Evolutionary conservation across 2,797 vertebrate species (phyloP).

Genomic region (Cossypha niveicapilla): DNA sequence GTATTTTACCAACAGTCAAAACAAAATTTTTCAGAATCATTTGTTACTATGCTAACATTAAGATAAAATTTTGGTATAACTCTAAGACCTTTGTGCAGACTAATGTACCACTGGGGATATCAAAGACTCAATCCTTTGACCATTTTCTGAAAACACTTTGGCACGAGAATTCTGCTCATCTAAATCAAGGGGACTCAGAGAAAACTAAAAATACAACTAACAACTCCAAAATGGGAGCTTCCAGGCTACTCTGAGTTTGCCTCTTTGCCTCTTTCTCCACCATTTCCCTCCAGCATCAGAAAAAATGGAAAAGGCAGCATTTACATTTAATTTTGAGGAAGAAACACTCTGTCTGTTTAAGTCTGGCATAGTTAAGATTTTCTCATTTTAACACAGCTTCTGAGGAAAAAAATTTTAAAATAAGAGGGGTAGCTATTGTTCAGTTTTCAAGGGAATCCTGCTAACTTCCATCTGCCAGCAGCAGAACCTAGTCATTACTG

Average conservation of each 20-base stretch:
- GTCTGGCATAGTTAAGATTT: not conserved
- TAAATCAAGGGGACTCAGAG: not conserved
- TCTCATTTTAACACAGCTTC: not conserved
- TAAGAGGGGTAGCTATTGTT: not conserved
- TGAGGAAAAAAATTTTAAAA: not conserved
- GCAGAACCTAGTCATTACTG: constrained; percentile 23
- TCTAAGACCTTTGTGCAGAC: not conserved
- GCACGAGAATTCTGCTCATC: not conserved
- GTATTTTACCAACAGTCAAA: not conserved
- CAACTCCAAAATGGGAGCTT: not conserved
- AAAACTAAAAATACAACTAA: not conserved
- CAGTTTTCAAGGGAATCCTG: constrained; percentile 25
- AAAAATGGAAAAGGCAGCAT: not conserved
- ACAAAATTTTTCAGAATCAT: not conserved
- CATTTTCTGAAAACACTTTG: not conserved
- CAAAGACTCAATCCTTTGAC: not conserved
- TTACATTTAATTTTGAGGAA: not conserved
- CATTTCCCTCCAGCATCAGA: not conserved
- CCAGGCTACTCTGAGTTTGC: not conserved
- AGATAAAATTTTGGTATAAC: not conserved
- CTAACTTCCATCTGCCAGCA: constrained; percentile 15
- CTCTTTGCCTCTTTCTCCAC: not conserved
- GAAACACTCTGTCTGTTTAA: not conserved
- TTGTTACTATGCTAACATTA: not conserved
- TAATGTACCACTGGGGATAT: not conserved